phyloP scores from a whole-genome alignment of 2,888 invertebrate genomes.

The Julus scanicus region DNA sequence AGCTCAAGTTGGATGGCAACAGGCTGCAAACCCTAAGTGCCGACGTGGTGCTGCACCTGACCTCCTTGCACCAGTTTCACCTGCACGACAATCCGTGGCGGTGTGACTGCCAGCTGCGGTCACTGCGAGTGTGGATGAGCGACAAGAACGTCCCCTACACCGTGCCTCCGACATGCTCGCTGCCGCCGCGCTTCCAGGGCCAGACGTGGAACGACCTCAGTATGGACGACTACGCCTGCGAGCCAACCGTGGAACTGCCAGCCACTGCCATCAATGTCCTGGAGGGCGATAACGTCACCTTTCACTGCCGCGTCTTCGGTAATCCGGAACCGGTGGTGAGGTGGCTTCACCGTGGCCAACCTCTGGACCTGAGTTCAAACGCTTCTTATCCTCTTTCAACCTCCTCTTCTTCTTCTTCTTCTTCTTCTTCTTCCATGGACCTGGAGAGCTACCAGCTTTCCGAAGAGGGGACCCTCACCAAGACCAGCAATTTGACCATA shows the following conservation, averaged over 20 bases:
- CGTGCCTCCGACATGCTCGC: constrained; percentile 78
- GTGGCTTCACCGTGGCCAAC: constrained; percentile 88
- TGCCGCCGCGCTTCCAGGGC: constrained; percentile 75
- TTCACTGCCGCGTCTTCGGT: constrained; percentile 83
- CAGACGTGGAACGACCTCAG: constrained; percentile 80
- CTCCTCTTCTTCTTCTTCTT: background rate
- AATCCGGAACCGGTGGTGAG: constrained; percentile 82
- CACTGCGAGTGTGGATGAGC: constrained; percentile 81
- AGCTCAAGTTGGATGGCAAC: constrained; percentile 82
- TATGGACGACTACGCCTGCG: constrained; percentile 86
- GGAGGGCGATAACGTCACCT: constrained; percentile 86
- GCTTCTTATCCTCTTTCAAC: background rate
- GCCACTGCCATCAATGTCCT: constrained; percentile 76
- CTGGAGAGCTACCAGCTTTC: constrained; percentile 69
- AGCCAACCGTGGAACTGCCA: constrained; percentile 79
- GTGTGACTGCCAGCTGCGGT: constrained; percentile 84
- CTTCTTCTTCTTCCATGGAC: background rate
- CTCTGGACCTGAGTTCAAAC: constrained; percentile 67
- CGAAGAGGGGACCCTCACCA: constrained; percentile 81
- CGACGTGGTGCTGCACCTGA: constrained; percentile 76
- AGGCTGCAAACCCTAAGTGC: constrained; percentile 78
- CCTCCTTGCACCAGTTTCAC: constrained; percentile 80
- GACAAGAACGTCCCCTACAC: constrained; percentile 79
- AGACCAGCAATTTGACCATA: constrained; percentile 79
- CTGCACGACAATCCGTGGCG: constrained; percentile 89